Conservation (phyloP, 2,797 vertebrate species). For the Molossus molossus region DNA sequence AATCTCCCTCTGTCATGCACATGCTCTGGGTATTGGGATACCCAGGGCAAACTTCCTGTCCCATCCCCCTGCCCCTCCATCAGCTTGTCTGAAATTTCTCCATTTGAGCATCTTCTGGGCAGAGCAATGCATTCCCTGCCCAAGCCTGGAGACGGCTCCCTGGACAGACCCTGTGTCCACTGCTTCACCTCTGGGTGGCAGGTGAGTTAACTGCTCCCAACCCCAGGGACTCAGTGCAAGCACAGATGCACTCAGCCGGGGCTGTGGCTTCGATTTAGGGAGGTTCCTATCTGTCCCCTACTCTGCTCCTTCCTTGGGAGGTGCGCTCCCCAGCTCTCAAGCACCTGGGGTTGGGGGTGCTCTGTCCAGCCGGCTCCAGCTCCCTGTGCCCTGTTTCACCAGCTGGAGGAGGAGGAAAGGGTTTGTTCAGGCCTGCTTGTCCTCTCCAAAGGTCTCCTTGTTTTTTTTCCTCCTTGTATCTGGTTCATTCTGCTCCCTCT, state of each 20-base stretch:
- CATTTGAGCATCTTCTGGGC: background rate
- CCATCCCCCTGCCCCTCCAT: background rate
- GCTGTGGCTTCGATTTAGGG: too few relatives aligned
- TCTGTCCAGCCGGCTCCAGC: background rate
- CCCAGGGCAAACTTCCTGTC: background rate
- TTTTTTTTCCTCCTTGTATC: too few relatives aligned
- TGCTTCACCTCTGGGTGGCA: background rate
- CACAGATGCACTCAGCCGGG: fast-evolving
- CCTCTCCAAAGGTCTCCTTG: background rate
- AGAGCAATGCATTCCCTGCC: fast-evolving
- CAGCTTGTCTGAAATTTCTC: background rate
- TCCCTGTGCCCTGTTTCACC: too few relatives aligned
- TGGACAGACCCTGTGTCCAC: fast-evolving
- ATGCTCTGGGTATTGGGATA: background rate
- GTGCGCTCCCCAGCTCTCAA: background rate
- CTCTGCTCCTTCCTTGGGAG: background rate
- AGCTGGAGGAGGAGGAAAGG: background rate
- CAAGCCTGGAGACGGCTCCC: background rate
- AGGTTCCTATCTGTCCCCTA: background rate
- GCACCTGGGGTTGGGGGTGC: background rate
- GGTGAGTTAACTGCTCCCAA: background rate
- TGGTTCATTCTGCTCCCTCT: too few relatives aligned
- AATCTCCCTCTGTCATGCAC: background rate
- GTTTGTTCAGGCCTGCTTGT: background rate
- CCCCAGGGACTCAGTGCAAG: too few relatives aligned